Percentiles rank a stretch among this genome's conserved stretches.
Evolutionary conservation across 2,797 vertebrate genomes (phyloP).

Genomic region (Crenichthys baileyi): DNA sequence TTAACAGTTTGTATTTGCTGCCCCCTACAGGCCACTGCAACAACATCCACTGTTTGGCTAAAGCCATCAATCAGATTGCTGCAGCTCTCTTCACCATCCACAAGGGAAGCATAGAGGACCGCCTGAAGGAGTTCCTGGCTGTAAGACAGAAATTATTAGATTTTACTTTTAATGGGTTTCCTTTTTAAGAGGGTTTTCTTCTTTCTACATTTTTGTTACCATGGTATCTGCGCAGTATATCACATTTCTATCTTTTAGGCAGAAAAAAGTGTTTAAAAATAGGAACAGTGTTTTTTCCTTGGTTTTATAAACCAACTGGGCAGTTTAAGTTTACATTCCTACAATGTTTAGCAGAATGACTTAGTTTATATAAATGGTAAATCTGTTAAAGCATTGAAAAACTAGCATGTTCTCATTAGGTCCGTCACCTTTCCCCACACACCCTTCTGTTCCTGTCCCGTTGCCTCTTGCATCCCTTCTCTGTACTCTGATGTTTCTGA

Average conservation of each 20-base stretch:
- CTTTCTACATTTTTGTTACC: neutral
- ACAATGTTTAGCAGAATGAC: too few species aligned
- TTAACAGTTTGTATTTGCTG: constrained; percentile 38
- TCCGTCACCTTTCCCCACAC: too few species aligned
- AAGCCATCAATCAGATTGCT: constrained; percentile 98
- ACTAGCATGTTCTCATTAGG: too few species aligned
- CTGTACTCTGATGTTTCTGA: neutral
- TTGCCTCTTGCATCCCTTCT: neutral
- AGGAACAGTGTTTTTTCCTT: too few species aligned
- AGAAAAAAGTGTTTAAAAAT: too few species aligned
- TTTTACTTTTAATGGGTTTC: neutral
- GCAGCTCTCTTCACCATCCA: constrained; percentile 98
- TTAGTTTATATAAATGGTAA: too few species aligned
- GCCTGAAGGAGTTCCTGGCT: constrained; percentile 97
- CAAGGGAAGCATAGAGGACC: constrained; percentile 99
- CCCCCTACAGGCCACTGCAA: constrained; percentile 92
- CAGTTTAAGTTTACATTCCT: too few species aligned
- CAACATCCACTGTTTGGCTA: constrained; percentile 98
- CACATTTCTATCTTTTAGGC: neutral
- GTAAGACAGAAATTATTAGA: constrained; percentile 75
- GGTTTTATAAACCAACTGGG: too few species aligned
- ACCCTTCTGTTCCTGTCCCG: too few species aligned
- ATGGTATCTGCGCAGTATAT: neutral
- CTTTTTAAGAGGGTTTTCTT: neutral
- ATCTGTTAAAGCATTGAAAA: too few species aligned